These are phyloP conservation scores for Rhea americana DNA, from an alignment of 2,113 vertebrate species.

Conservation along the genomic window DNA sequence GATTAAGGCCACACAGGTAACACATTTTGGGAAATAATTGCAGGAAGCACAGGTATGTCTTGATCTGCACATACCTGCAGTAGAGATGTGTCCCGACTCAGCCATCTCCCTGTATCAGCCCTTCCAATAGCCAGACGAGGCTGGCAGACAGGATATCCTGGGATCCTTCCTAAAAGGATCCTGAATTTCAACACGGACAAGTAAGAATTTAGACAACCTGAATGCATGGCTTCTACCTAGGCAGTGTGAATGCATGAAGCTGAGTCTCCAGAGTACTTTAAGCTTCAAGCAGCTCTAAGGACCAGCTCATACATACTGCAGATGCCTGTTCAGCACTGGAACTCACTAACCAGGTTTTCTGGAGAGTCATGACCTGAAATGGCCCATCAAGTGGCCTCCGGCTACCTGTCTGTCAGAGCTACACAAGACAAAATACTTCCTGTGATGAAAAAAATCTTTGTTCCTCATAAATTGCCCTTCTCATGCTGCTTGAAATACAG, in stretches of 20 bases:
- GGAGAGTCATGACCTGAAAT: background rate
- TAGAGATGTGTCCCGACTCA: background rate
- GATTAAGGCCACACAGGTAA: background rate
- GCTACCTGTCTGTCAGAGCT: background rate
- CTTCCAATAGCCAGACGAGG: background rate
- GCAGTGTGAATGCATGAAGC: fast-evolving
- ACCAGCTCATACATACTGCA: background rate
- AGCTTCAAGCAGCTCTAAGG: background rate
- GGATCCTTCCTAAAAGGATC: background rate
- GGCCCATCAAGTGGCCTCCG: background rate
- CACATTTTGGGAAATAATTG: background rate
- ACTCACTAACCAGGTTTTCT: background rate
- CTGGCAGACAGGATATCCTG: background rate
- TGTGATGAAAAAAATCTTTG: background rate
- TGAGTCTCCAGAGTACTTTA: background rate
- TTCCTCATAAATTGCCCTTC: background rate
- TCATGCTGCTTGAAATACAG: background rate
- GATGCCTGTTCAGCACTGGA: background rate
- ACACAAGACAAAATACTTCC: background rate
- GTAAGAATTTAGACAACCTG: background rate
- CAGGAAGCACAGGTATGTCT: background rate
- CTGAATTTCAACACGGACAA: background rate
- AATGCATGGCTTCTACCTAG: background rate
- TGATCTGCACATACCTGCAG: fast-evolving
- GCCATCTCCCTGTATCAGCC: background rate